A percentile compares a stretch with the other conserved stretches of the same genome.
Conservation (phyloP, 2,113 vertebrate genomes). For the Acinonyx jubatus region DNA sequence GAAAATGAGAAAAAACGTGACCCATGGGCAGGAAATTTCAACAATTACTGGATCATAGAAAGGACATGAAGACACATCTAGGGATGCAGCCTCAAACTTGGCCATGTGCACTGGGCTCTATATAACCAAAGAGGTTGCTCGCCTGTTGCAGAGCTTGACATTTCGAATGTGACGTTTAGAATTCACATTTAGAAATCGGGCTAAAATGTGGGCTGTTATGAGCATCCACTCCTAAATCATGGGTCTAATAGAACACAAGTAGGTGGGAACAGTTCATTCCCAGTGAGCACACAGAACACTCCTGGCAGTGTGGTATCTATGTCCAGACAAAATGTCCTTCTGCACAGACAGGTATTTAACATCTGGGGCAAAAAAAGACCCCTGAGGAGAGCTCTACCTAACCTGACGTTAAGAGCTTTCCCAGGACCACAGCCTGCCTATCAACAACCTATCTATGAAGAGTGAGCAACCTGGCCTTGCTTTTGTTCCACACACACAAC, state of each 20-base stretch:
- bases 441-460: background rate
- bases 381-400: background rate
- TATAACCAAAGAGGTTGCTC: background rate
- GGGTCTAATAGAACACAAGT: background rate
- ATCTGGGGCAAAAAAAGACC: background rate
- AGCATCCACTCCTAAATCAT: background rate
- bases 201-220: background rate
- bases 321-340: background rate
- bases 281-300: background rate
- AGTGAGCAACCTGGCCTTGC: background rate
- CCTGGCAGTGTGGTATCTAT: background rate
- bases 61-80: background rate
- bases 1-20: background rate
- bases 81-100: background rate
- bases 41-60: background rate
- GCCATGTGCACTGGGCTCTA: background rate
- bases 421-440: background rate
- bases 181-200: background rate
- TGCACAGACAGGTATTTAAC: background rate
- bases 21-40: background rate
- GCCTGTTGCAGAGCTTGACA: background rate
- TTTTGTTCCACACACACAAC: background rate
- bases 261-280: background rate
- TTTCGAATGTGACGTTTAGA: too few species aligned
- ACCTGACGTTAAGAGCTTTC: background rate